phyloP scores from a whole-genome alignment of 1,140 invertebrate genomes.

The Vanessa tameamea region DNA sequence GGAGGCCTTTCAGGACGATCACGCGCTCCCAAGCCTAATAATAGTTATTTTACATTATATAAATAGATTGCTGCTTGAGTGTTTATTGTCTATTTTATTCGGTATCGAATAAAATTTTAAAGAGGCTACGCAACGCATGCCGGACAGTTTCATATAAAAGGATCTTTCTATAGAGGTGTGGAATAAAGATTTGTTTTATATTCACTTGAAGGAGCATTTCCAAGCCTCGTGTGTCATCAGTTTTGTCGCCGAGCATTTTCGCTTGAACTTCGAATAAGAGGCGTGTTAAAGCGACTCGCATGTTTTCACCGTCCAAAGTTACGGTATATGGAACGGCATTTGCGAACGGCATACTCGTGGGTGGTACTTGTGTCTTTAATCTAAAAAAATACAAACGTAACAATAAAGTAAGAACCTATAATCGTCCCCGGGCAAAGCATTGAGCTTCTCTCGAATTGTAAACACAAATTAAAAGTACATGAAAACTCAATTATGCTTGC shows the following conservation, averaged over 20 bases:
- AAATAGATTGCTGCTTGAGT: too few relatives aligned
- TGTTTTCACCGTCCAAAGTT: slow-evolving; percentile 58
- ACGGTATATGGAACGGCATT: slow-evolving; percentile 50
- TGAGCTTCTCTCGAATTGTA: too few relatives aligned
- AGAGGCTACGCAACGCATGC: too few relatives aligned
- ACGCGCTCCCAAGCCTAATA: slow-evolving; percentile 66
- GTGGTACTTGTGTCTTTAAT: slow-evolving; percentile 65
- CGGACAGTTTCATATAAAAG: too few relatives aligned
- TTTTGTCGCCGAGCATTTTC: slow-evolving; percentile 57
- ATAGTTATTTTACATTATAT: too few relatives aligned
- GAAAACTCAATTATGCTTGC: too few relatives aligned
- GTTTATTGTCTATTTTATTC: too few relatives aligned
- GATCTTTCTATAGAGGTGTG: too few relatives aligned
- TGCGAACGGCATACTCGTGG: slow-evolving; percentile 54
- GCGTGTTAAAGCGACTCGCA: slow-evolving; percentile 52
- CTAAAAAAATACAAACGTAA: slow-evolving; percentile 39
- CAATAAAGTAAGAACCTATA: neutral
- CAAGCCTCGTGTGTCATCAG: slow-evolving; percentile 65
- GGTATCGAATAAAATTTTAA: too few relatives aligned
- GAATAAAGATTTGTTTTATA: neutral
- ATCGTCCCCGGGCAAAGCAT: neutral
- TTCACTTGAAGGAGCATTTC: slow-evolving; percentile 69
- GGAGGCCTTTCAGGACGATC: slow-evolving; percentile 49
- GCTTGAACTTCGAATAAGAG: slow-evolving; percentile 58
- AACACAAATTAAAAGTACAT: too few relatives aligned